Evolutionary conservation across 2,797 vertebrate genomes (phyloP).

Genomic region (Sphaeramia orbicularis): DNA sequence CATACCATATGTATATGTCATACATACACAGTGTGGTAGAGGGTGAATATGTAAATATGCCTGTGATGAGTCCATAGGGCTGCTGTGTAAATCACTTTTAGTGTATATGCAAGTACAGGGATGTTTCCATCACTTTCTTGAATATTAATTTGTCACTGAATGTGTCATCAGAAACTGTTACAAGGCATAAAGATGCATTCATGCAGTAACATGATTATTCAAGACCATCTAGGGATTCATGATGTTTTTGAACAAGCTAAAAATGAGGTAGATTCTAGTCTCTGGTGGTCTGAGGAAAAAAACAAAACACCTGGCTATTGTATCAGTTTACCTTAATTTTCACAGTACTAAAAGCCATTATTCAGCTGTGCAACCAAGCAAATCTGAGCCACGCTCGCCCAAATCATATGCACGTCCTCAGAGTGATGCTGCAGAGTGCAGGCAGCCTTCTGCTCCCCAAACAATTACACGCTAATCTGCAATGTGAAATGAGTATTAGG

Average conservation of each 20-base stretch:
- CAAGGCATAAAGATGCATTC: conserved; percentile 11
- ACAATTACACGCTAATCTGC: conserved; percentile 86
- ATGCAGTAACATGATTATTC: conserved; percentile 21
- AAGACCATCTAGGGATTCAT: background rate
- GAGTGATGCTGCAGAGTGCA: conserved; percentile 57
- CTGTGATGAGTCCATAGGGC: conserved; percentile 19
- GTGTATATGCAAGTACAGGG: background rate
- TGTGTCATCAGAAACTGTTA: conserved; percentile 1
- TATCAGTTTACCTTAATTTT: conserved; percentile 62
- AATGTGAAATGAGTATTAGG: conserved; percentile 81
- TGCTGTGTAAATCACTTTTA: conserved; percentile 30
- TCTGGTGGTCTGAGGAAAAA: conserved; percentile 8
- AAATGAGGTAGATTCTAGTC: conserved; percentile 5
- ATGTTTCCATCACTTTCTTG: conserved; percentile 1
- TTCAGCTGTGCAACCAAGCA: conserved; percentile 60
- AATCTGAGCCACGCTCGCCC: conserved; percentile 52
- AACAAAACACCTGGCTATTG: conserved; percentile 33
- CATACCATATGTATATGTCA: conserved; percentile 8
- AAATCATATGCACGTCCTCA: conserved; percentile 53
- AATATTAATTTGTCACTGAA: conserved; percentile 33
- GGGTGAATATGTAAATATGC: conserved; percentile 6
- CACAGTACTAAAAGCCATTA: conserved; percentile 57
- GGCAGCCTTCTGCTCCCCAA: conserved; percentile 75
- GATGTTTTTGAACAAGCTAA: conserved; percentile 20
- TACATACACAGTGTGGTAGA: background rate